phyloP scores from a whole-genome alignment of 2,113 vertebrate species.

The Steatornis caripensis region DNA sequence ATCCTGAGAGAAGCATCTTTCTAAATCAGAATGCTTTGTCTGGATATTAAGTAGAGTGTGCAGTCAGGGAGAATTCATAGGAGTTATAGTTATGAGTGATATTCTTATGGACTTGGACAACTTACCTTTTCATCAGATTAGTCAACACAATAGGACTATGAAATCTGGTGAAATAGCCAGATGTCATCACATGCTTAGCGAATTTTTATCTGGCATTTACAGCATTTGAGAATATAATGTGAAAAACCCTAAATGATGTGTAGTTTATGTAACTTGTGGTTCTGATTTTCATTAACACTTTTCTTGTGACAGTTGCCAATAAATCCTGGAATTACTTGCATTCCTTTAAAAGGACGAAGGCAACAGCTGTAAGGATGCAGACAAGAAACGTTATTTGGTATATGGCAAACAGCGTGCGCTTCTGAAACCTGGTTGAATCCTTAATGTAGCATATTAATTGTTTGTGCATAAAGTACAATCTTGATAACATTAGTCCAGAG shows the following conservation, averaged over 20 bases:
- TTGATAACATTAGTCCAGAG: background rate
- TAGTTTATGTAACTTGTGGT: background rate
- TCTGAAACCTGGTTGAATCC: background rate
- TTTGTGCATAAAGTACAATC: background rate
- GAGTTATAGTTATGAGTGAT: background rate
- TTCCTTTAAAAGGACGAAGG: background rate
- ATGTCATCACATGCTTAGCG: conserved; percentile 28
- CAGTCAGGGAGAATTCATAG: background rate
- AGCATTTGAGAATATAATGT: background rate
- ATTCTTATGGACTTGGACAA: background rate
- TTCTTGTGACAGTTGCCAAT: background rate
- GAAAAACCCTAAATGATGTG: background rate
- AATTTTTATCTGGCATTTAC: background rate
- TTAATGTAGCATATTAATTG: background rate
- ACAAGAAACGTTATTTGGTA: background rate
- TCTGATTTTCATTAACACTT: conserved; percentile 42
- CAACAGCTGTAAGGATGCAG: conserved; percentile 12
- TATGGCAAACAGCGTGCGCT: background rate
- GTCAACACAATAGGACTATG: background rate
- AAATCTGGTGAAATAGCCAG: background rate
- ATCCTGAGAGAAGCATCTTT: background rate
- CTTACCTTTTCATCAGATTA: conserved; percentile 6
- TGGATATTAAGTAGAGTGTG: background rate
- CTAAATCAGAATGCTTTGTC: background rate
- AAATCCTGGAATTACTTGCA: conserved; percentile 11